phyloP scores from a whole-genome alignment of 2,888 invertebrate genomes.

The Punctoribates punctum region DNA sequence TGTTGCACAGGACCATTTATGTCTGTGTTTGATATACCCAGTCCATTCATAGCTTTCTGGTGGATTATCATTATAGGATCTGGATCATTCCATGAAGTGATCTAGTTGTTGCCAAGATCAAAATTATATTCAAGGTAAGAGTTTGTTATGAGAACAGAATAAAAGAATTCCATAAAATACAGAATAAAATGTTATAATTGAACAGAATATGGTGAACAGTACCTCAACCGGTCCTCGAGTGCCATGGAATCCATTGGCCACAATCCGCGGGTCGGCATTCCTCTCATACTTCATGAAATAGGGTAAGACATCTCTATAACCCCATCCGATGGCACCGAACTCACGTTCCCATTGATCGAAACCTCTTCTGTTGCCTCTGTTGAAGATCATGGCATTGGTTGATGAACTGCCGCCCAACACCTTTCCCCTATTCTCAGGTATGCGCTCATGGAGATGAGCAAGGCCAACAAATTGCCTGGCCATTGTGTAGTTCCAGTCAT shows the following conservation, averaged over 20 bases:
- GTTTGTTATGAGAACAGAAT: no score
- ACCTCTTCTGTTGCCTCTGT: not conserved
- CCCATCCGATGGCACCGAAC: constrained; percentile 81
- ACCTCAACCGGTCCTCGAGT: not conserved
- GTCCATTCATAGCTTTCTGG: not conserved
- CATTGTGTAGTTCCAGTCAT: not conserved
- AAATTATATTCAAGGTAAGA: no score
- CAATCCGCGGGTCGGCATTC: constrained; percentile 51
- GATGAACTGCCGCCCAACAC: constrained; percentile 5
- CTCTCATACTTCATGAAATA: constrained; percentile 65
- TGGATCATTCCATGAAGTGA: not conserved
- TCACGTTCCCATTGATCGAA: not conserved
- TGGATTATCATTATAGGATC: not conserved
- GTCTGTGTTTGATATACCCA: not conserved
- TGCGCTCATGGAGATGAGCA: not conserved
- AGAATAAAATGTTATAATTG: no score
- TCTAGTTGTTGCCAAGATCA: no score
- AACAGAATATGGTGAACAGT: no score
- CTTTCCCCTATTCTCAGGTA: not conserved
- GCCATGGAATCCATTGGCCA: constrained; percentile 47
- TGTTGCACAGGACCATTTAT: not conserved
- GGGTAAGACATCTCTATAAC: constrained; percentile 72
- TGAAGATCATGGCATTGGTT: not conserved
- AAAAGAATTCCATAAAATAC: no score
- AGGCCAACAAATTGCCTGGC: not conserved